Percentiles rank a stretch among this genome's conserved stretches.
Evolutionary conservation across 30 jellyfish, hydroid and myxozoan genomes (phyloP).

Genomic region (Clytia hemisphaerica): DNA sequence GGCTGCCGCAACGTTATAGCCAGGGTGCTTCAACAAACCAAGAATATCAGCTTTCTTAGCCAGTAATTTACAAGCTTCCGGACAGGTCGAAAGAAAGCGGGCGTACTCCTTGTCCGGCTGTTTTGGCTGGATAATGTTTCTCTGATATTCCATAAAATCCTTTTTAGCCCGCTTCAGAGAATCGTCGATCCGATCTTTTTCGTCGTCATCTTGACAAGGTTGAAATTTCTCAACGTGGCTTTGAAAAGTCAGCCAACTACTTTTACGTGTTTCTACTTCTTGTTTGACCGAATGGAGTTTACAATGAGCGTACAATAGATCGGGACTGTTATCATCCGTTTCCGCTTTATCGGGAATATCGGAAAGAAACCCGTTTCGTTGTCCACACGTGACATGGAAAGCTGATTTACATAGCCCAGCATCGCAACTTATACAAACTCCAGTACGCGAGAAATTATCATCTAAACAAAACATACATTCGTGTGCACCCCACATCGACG

Average conservation of each 20-base stretch:
- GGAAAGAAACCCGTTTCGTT: constrained; percentile 71
- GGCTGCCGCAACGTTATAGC: constrained; percentile 29
- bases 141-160: constrained; percentile 43
- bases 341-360: constrained; percentile 83
- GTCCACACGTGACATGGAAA: constrained; percentile 95
- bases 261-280: constrained; percentile 36
- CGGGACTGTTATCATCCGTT: constrained; percentile 61
- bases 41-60: constrained; percentile 67
- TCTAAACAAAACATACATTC: constrained; percentile 79
- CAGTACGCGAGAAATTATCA: constrained; percentile 73
- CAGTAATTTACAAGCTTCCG: constrained; percentile 64
- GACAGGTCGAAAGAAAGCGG: constrained; percentile 69
- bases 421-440: constrained; percentile 86
- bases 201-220: constrained; percentile 44
- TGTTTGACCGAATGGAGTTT: constrained; percentile 73
- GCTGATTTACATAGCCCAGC: constrained; percentile 85
- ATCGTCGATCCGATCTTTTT: constrained; percentile 34
- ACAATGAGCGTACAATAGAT: constrained; percentile 90
- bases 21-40: constrained; percentile 40
- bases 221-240: constrained; percentile 43
- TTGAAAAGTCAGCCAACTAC: constrained; percentile 58
- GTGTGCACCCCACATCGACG: constrained; percentile 75
- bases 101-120: constrained; percentile 33
- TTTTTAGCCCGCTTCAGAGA: constrained; percentile 47
- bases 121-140: constrained; percentile 19